Conservation (phyloP, 1,140 invertebrate species). For the Choristoneura fumiferana region DNA sequence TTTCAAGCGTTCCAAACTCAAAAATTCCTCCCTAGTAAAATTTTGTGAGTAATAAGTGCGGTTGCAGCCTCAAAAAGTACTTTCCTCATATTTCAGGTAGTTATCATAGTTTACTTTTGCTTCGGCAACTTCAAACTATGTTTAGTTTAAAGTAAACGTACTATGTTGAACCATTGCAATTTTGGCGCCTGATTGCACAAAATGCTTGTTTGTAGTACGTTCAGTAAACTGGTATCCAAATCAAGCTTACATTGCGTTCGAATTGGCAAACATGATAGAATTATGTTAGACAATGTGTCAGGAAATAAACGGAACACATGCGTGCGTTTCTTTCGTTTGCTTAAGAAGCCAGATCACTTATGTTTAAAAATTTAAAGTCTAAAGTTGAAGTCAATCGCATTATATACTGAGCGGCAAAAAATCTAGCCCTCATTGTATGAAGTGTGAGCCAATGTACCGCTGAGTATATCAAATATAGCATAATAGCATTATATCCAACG, state of each 20-base stretch:
- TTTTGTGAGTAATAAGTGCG: too few relatives aligned
- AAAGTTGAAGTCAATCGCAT: background rate
- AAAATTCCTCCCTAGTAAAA: too few relatives aligned
- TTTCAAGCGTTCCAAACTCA: too few relatives aligned
- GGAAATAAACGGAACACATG: background rate
- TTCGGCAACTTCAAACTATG: too few relatives aligned
- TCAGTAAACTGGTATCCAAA: background rate
- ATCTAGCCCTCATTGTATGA: too few relatives aligned
- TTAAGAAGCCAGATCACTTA: background rate
- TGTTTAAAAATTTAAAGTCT: background rate
- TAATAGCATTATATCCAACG: background rate
- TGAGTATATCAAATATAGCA: background rate
- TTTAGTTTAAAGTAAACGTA: background rate
- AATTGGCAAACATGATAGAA: slow-evolving; percentile 1
- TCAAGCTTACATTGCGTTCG: background rate
- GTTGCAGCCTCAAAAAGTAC: too few relatives aligned
- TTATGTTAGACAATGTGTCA: background rate
- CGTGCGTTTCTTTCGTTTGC: background rate
- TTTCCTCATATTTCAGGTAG: too few relatives aligned
- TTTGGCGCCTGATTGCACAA: background rate
- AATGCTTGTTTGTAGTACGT: background rate
- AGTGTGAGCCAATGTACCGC: background rate
- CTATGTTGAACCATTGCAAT: background rate
- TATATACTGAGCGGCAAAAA: too few relatives aligned
- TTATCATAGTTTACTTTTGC: too few relatives aligned